Conservation (phyloP, 1,140 invertebrate genomes). For the Saxidomus purpurata region DNA sequence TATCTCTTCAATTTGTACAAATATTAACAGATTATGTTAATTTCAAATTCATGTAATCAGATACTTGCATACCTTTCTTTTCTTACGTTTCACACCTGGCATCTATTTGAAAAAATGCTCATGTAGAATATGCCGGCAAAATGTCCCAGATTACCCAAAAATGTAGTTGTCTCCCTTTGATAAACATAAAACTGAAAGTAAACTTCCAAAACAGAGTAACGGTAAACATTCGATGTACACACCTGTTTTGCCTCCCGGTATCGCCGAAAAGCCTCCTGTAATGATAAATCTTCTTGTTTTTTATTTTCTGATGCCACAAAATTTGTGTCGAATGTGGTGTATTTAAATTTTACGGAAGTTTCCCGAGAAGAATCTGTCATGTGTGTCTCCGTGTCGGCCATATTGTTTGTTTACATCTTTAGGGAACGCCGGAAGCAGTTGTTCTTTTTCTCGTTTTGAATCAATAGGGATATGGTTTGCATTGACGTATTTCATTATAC, state of each 20-base stretch:
- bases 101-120: not conserved
- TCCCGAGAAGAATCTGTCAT: not conserved
- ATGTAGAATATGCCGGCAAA: not conserved
- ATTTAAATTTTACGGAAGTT: slow-evolving; percentile 20
- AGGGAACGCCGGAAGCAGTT: not conserved
- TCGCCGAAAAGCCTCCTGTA: slow-evolving; percentile 44
- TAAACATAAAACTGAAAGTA: slow-evolving; percentile 53
- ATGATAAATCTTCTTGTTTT: slow-evolving; percentile 20
- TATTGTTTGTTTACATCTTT: slow-evolving; percentile 55
- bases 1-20: not conserved
- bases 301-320: not conserved
- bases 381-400: slow-evolving; percentile 19
- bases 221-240: too few species aligned
- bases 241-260: slow-evolving; percentile 56
- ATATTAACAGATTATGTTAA: not conserved
- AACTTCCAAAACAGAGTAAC: not conserved
- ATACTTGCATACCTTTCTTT: slow-evolving; percentile 37
- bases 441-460: too few species aligned
- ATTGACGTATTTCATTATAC: too few species aligned
- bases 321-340: not conserved
- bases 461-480: too few species aligned
- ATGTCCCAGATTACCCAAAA: slow-evolving; percentile 16
- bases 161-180: slow-evolving; percentile 46
- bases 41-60: not conserved
- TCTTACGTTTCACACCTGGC: slow-evolving; percentile 52